Evolutionary conservation across 2,888 invertebrate genomes (phyloP).

Genomic region (Orthosia cruda): DNA sequence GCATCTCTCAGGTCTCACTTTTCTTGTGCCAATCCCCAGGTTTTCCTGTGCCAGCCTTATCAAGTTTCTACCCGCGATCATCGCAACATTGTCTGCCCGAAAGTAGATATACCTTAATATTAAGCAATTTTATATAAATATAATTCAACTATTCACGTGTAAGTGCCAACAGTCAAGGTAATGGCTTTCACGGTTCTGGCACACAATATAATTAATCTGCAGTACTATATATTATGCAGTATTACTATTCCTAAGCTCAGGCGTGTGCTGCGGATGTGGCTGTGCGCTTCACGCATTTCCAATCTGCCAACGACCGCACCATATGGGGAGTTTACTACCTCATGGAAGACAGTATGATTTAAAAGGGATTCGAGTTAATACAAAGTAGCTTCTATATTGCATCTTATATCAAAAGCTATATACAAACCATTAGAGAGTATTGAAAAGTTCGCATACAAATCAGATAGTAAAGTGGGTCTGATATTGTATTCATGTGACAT

Average conservation of each 20-base stretch:
- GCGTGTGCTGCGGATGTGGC: slow-evolving; percentile 29
- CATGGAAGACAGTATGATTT: slow-evolving; percentile 8
- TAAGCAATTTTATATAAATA: background rate
- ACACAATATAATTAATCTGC: slow-evolving; percentile 50
- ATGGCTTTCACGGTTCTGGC: slow-evolving; percentile 16
- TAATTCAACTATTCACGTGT: slow-evolving; percentile 13
- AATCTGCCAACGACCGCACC: slow-evolving; percentile 42
- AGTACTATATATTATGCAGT: slow-evolving; percentile 37
- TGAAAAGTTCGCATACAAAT: slow-evolving; percentile 46
- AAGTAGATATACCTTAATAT: background rate
- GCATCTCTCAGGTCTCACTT: too few relatives aligned
- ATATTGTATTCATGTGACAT: slow-evolving; percentile 49
- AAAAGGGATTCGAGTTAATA: slow-evolving; percentile 6
- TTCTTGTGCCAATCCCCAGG: too few relatives aligned
- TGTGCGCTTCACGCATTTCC: slow-evolving; percentile 44
- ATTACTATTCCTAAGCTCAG: slow-evolving; percentile 28
- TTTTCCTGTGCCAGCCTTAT: too few relatives aligned
- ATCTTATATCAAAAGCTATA: background rate
- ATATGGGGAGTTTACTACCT: slow-evolving; percentile 22
- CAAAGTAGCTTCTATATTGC: background rate
- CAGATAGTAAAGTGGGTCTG: slow-evolving; percentile 35
- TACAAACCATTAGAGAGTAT: slow-evolving; percentile 39
- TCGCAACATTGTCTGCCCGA: too few relatives aligned
- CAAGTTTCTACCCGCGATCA: too few relatives aligned
- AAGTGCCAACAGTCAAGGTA: slow-evolving; percentile 11